Percentiles rank a stretch among this genome's conserved stretches.
phyloP scores from a whole-genome alignment of 2,888 invertebrate genomes.

The Elegia similella region DNA sequence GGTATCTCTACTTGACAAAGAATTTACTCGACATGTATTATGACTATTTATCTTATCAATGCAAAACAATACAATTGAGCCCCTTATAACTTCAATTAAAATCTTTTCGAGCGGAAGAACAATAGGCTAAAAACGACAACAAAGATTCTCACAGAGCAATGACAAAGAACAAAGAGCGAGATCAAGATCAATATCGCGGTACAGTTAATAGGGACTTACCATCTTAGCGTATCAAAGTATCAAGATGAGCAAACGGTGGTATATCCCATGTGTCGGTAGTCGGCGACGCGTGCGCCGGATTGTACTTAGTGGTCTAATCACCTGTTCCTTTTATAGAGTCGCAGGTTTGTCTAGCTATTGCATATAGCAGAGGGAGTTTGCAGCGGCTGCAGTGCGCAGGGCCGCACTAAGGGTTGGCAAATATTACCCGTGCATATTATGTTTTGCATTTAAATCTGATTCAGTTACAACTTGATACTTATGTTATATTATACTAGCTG shows the following conservation, averaged over 20 bases:
- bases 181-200: conserved; percentile 12
- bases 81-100: background rate
- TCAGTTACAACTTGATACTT: background rate
- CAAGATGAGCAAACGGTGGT: conserved; percentile 32
- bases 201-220: conserved; percentile 46
- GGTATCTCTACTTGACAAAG: too few relatives aligned
- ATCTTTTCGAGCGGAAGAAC: background rate
- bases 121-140: conserved; percentile 1
- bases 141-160: conserved; percentile 11
- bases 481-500: too few relatives aligned
- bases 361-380: conserved; percentile 70
- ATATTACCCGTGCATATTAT: background rate
- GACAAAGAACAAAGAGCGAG: conserved; percentile 9
- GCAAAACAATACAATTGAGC: background rate
- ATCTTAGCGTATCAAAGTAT: conserved; percentile 48
- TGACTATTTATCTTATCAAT: background rate
- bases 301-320: conserved; percentile 75
- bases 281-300: conserved; percentile 64
- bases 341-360: conserved; percentile 74
- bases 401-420: conserved; percentile 44
- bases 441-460: background rate
- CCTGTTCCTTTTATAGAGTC: conserved; percentile 80
- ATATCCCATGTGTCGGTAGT: conserved; percentile 63
- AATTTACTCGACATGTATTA: too few relatives aligned
- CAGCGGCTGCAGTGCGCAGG: conserved; percentile 61